Base-by-base conservation (phyloP, 2,113 vertebrate genomes). In the Cromileptes altivelis region DNA sequence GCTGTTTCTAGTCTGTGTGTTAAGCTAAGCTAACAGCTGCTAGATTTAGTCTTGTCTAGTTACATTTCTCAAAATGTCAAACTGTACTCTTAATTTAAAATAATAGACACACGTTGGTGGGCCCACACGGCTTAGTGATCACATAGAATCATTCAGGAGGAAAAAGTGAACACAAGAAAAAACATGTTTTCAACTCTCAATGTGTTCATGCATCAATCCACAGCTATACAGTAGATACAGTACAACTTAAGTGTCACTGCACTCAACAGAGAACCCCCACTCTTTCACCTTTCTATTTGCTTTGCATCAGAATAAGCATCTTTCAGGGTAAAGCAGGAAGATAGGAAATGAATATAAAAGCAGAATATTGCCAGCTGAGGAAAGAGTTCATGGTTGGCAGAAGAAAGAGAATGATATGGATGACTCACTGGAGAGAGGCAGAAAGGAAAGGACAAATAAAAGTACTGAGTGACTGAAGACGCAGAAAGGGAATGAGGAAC, bases 391-490 rank as follows among this genome's bases (percentile, higher is more conserved):
- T 45, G 8, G 17, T 15, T 78, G 25, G 40, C 33, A 62, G 25
- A 77, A 4, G 2, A 71, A 21, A 62, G 37, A 58, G 27, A 72
- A 25, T 30, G 4, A 57, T 21, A 60, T 52, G n/a, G 68, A 69
- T 50, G 60, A 64, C 67, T 78, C 21, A 58, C 37, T 72, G 42
- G 21, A 85, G 61, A 10, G 58, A 78, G 17, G n/a, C 21, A 56
- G 40, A 74, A 37, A 52, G 21, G 25, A 84, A 10, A 30, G 47
- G 18, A 67, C 18, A 78, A 75, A 50, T 58, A 55, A 74, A 80
- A 30, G 17, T 30, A 73, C 10, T 0, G 33, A 0, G 13, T 15
- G 58, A 70, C 37, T 64, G 49, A 75, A 77, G 64, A 71, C 53
- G 53, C 27, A 81, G 56, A 47, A 72, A 60, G 25, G 25, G 68